Conservation (phyloP, 2,888 invertebrate genomes). For the Aphodius granarius region DNA sequence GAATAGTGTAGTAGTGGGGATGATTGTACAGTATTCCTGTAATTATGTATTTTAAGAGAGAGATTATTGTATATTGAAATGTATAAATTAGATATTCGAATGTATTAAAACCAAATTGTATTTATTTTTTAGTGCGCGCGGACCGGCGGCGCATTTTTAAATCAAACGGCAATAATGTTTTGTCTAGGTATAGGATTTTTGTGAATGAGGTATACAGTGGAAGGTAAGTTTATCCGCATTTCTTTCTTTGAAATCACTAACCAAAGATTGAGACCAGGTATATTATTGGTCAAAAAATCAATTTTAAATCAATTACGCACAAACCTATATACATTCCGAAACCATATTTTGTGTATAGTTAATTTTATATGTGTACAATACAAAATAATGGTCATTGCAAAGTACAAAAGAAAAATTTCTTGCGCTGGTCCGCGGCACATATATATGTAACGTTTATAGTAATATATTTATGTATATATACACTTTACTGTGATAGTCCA, state of each 20-base stretch:
- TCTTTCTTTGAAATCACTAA: neutral
- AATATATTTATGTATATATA: constrained; percentile 40
- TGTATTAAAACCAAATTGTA: constrained; percentile 2
- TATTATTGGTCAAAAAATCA: neutral
- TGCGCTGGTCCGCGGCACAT: constrained; percentile 7
- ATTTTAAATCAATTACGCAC: neutral
- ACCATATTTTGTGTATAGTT: neutral
- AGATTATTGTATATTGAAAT: neutral
- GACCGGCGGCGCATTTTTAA: constrained; percentile 1
- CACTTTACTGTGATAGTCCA: constrained; percentile 50
- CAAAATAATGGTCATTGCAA: neutral
- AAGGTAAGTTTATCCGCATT: neutral
- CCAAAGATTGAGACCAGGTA: neutral
- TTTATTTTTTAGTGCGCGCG: constrained; percentile 2
- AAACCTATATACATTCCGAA: neutral
- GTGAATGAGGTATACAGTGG: neutral
- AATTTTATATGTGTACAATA: constrained; percentile 11
- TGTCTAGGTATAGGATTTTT: too few species aligned
- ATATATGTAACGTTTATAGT: constrained; percentile 13
- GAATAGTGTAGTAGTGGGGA: neutral
- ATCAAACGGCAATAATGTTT: neutral
- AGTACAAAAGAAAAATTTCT: constrained; percentile 1
- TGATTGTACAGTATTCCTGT: neutral
- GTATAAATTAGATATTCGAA: neutral
- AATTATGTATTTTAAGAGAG: neutral